Percentiles rank a stretch among this genome's conserved stretches.
Evolutionary conservation across 2,888 invertebrate genomes (phyloP).

Genomic region (Aphidoletes aphidimyza): DNA sequence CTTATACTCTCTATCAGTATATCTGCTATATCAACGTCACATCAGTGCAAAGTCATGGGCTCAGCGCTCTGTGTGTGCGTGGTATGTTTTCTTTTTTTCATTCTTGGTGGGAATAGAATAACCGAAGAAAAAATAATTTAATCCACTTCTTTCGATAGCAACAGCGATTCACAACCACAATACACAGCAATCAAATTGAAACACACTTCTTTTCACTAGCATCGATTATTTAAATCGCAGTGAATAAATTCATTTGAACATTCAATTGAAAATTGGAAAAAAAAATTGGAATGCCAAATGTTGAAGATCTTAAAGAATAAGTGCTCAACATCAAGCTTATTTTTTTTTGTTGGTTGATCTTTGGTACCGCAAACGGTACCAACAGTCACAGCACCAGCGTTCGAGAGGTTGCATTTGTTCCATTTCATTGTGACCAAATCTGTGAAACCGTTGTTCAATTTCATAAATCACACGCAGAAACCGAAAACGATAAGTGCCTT

Average conservation of each 20-base stretch:
- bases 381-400: too few species aligned
- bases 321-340: too few species aligned
- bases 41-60: not conserved
- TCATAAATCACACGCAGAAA: slow-evolving; percentile 17
- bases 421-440: not conserved
- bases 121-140: not conserved
- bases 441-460: not conserved
- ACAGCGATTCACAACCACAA: slow-evolving; percentile 9
- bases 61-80: not conserved
- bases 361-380: too few species aligned
- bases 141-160: slow-evolving; percentile 46
- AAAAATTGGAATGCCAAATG: too few species aligned
- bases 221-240: slow-evolving; percentile 35
- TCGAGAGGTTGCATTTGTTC: not conserved
- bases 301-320: too few species aligned
- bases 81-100: not conserved
- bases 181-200: slow-evolving; percentile 24
- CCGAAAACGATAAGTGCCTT: not conserved
- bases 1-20: too few species aligned
- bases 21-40: too few species aligned
- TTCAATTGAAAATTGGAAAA: too few species aligned
- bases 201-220: slow-evolving; percentile 16
- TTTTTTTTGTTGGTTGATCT: too few species aligned
- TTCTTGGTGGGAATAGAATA: not conserved
- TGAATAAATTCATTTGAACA: not conserved